Evolutionary conservation across 2,888 invertebrate genomes (phyloP).

Genomic region (Pardosa pseudoannulata): DNA sequence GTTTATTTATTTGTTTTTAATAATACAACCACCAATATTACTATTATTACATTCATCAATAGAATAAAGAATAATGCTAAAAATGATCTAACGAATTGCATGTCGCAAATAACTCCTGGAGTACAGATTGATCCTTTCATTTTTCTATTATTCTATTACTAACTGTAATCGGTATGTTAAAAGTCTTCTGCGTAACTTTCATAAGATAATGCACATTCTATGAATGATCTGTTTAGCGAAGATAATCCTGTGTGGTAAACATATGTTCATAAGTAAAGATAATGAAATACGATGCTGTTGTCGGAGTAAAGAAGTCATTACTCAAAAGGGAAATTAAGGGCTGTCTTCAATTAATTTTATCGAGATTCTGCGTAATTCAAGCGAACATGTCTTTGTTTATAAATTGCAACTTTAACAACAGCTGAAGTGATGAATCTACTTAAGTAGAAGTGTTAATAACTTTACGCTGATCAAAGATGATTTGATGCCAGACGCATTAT

Average conservation of each 20-base stretch:
- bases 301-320: neutral
- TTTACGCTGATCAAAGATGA: neutral
- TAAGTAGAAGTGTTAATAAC: neutral
- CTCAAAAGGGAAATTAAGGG: conserved; percentile 13
- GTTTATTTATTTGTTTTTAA: too few species aligned
- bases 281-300: neutral
- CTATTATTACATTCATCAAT: too few species aligned
- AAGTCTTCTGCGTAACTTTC: too few species aligned
- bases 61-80: too few species aligned
- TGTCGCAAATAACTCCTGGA: too few species aligned
- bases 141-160: too few species aligned
- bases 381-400: neutral
- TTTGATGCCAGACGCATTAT: neutral
- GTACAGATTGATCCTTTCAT: too few species aligned
- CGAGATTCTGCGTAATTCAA: neutral
- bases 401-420: neutral
- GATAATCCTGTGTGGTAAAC: neutral
- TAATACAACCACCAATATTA: too few species aligned
- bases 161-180: too few species aligned
- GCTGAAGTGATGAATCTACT: neutral
- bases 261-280: conserved; percentile 1
- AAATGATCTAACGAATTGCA: too few species aligned
- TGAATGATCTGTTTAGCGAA: too few species aligned
- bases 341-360: conserved; percentile 19
- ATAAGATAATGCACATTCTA: too few species aligned